These are phyloP conservation scores for Drosophila cardini DNA, from an alignment of 1,140 invertebrate genomes.

Conservation along the genomic window DNA sequence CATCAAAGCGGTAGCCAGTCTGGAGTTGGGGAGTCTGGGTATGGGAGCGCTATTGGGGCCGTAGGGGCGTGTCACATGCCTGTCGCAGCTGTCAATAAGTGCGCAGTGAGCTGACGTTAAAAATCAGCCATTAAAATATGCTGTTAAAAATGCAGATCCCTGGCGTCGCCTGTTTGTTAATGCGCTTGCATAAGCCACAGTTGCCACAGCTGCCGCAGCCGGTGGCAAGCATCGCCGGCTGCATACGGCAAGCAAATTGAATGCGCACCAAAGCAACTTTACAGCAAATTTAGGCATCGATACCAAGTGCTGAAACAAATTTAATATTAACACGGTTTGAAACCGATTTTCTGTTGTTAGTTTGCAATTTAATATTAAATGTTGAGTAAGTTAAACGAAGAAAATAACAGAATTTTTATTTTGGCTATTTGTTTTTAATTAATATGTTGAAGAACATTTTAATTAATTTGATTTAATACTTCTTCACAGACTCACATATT, in stretches of 20 bases:
- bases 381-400: background rate
- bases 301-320: slow-evolving; percentile 24
- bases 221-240: slow-evolving; percentile 29
- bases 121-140: slow-evolving; percentile 83
- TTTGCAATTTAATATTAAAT: background rate
- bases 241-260: slow-evolving; percentile 68
- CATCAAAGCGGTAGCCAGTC: slow-evolving; percentile 57
- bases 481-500: background rate
- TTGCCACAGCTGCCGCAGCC: slow-evolving; percentile 38
- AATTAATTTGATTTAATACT: slow-evolving; percentile 2
- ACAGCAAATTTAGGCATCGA: slow-evolving; percentile 51
- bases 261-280: slow-evolving; percentile 62
- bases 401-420: too few relatives aligned
- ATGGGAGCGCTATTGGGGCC: background rate
- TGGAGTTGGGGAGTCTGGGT: background rate
- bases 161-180: slow-evolving; percentile 63
- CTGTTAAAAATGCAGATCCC: slow-evolving; percentile 78
- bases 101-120: slow-evolving; percentile 75
- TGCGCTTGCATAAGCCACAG: slow-evolving; percentile 74
- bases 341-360: background rate
- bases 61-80: slow-evolving; percentile 43
- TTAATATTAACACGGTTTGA: background rate
- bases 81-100: slow-evolving; percentile 81
- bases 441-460: background rate
- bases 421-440: too few relatives aligned